Evolutionary conservation across 2,113 vertebrate genomes (phyloP).

Genomic region (Campylorhamphus procurvoides): DNA sequence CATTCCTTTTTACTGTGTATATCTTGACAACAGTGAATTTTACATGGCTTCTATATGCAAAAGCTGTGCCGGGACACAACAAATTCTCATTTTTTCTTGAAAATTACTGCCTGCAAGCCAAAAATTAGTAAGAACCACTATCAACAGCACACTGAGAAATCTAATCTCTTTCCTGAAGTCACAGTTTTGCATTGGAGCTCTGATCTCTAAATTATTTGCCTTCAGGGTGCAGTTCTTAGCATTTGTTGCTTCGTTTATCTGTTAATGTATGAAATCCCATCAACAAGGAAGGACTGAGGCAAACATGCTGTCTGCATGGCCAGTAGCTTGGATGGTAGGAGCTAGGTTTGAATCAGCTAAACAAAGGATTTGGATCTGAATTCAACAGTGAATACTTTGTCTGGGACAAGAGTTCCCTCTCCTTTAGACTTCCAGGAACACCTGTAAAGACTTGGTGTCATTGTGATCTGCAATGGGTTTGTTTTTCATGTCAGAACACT

Average conservation of each 20-base stretch:
- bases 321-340: background rate
- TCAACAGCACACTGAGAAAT: background rate
- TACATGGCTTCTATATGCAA: background rate
- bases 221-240: background rate
- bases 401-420: background rate
- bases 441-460: background rate
- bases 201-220: background rate
- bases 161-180: background rate
- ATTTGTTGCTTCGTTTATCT: background rate
- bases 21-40: background rate
- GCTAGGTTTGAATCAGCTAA: background rate
- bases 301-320: background rate
- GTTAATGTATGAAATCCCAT: background rate
- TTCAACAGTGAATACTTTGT: background rate
- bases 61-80: background rate
- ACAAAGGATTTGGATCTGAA: background rate
- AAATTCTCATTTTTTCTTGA: background rate
- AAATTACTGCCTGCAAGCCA: background rate
- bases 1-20: background rate
- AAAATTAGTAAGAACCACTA: background rate
- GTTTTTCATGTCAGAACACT: background rate
- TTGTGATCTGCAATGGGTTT: background rate
- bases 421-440: background rate
- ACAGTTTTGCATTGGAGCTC: background rate
- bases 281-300: background rate